A percentile compares a stretch with the other conserved stretches of the same genome.
phyloP scores from a whole-genome alignment of 2,113 vertebrate species.

The Prolemur simus region DNA sequence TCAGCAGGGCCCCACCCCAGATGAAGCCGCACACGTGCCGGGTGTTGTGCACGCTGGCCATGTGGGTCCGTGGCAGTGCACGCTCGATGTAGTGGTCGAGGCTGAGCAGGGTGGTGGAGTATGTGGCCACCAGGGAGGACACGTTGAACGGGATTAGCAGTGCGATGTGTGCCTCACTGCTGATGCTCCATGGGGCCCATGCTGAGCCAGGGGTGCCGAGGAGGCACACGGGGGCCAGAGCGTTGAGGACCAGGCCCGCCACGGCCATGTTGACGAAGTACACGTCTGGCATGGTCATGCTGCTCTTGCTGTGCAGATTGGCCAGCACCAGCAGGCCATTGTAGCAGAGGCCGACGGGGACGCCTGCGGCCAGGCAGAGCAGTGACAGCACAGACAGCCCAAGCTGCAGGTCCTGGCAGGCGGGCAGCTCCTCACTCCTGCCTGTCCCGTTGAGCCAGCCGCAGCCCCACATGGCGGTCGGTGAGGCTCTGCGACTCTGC shows the following conservation, averaged over 20 bases:
- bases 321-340: constrained; percentile 93
- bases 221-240: constrained; percentile 92
- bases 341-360: constrained; percentile 95
- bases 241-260: constrained; percentile 93
- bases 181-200: constrained; percentile 93
- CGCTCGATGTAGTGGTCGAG: constrained; percentile 98
- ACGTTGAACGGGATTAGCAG: constrained; percentile 97
- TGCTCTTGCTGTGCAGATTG: constrained; percentile 94
- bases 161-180: constrained; percentile 93
- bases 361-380: constrained; percentile 94
- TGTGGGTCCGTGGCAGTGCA: constrained; percentile 95
- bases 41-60: constrained; percentile 98
- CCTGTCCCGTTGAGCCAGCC: constrained; percentile 89
- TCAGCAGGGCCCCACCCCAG: constrained; percentile 97
- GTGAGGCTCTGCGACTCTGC: not conserved
- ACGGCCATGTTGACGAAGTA: constrained; percentile 99
- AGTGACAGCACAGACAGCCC: constrained; percentile 92
- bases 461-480: constrained; percentile 95
- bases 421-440: constrained; percentile 85
- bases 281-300: constrained; percentile 98
- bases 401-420: constrained; percentile 93
- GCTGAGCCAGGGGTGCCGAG: constrained; percentile 90
- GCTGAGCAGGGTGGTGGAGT: constrained; percentile 95
- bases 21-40: constrained; percentile 97
- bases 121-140: constrained; percentile 95